Percentiles rank a stretch among this genome's conserved stretches.
Evolutionary conservation across 1,140 invertebrate genomes (phyloP).

Genomic region (Dinothrombium tinctorium): DNA sequence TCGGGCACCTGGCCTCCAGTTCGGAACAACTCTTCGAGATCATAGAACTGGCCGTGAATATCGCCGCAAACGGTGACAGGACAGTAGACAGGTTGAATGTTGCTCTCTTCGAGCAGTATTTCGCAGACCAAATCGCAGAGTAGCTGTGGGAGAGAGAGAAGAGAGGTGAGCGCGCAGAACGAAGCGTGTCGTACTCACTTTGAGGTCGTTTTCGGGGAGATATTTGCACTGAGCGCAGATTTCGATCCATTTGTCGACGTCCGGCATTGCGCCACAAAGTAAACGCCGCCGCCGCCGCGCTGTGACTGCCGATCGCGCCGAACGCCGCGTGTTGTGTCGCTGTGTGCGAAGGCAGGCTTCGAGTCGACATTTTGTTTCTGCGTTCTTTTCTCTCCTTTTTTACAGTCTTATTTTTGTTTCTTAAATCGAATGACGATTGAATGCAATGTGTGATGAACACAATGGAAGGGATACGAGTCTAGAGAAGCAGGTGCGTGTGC

Average conservation of each 20-base stretch:
- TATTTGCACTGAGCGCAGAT: slow-evolving; percentile 88
- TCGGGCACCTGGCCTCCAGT: slow-evolving; percentile 70
- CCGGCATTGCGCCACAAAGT: no score
- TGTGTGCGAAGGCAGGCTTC: no score
- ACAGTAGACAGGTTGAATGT: slow-evolving; percentile 73
- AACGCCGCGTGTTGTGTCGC: no score
- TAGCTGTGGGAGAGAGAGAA: slow-evolving; percentile 28
- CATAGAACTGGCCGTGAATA: slow-evolving; percentile 92
- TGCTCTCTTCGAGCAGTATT: slow-evolving; percentile 69
- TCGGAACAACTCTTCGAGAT: slow-evolving; percentile 72
- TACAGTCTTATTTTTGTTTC: no score
- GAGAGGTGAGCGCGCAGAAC: not conserved
- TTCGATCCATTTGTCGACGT: slow-evolving; percentile 81
- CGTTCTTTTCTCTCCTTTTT: no score
- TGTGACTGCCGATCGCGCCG: no score
- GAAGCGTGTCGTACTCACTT: slow-evolving; percentile 27
- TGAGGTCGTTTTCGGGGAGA: slow-evolving; percentile 84
- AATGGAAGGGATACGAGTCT: no score
- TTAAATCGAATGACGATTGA: no score
- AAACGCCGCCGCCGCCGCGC: no score
- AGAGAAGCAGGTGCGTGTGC: no score
- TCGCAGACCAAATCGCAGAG: slow-evolving; percentile 77
- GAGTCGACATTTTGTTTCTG: no score
- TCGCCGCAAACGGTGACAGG: slow-evolving; percentile 87
- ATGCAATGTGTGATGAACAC: no score